phyloP scores from a whole-genome alignment of 1,140 invertebrate genomes.

The Antheraea pernyi region DNA sequence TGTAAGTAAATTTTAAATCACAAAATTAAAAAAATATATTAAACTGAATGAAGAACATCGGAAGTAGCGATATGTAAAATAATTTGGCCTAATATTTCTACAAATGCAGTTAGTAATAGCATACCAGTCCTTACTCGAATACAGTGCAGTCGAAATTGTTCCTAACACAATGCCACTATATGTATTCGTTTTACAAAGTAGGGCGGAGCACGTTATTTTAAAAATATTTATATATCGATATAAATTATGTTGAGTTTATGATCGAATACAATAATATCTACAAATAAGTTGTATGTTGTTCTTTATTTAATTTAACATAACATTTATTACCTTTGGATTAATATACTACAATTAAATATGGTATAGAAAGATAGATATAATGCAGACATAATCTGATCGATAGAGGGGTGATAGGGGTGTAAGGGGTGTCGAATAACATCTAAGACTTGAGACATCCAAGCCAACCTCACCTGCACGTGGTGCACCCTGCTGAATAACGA shows the following conservation, averaged over 20 bases:
- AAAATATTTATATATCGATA: neutral
- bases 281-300: neutral
- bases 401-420: too few relatives aligned
- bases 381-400: too few relatives aligned
- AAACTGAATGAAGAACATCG: neutral
- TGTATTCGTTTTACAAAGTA: neutral
- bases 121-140: constrained; percentile 2
- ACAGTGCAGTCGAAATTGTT: constrained; percentile 20
- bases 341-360: too few relatives aligned
- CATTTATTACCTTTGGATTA: too few relatives aligned
- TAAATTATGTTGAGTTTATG: neutral
- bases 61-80: neutral
- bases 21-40: neutral
- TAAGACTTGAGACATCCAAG: too few relatives aligned
- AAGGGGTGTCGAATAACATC: too few relatives aligned
- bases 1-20: too few relatives aligned
- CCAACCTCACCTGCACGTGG: too few relatives aligned
- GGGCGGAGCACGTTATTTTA: neutral
- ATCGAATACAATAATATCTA: neutral
- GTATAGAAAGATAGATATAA: too few relatives aligned
- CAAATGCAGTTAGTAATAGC: neutral
- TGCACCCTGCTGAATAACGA: too few relatives aligned
- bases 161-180: constrained; percentile 14
- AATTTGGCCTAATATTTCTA: neutral
- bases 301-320: too few relatives aligned